These are phyloP conservation scores for Acanthis flammea DNA, from an alignment of 2,797 vertebrate species.

Conservation along the genomic window DNA sequence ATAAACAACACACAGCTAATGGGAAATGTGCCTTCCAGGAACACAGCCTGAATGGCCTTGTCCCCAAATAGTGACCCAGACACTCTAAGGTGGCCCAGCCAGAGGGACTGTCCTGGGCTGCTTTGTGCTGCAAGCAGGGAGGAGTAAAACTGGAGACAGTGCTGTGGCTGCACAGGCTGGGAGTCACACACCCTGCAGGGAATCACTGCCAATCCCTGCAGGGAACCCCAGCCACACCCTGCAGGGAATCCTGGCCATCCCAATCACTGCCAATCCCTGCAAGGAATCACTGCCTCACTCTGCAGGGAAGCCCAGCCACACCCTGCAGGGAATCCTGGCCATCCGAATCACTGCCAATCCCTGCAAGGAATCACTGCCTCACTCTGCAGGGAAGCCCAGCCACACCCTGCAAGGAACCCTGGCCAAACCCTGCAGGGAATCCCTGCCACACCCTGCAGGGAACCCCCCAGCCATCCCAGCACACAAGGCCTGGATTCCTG, in stretches of 20 bases:
- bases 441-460: no score
- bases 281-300: not conserved
- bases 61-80: not conserved
- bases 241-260: no score
- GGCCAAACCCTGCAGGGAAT: not conserved
- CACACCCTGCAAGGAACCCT: no score
- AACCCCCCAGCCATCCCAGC: not conserved
- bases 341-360: no score
- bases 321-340: no score
- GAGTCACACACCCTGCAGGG: not conserved
- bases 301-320: not conserved
- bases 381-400: no score
- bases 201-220: no score
- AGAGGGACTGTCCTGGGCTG: not conserved
- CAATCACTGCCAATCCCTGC: no score
- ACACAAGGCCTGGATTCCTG: not conserved
- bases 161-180: not conserved
- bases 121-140: not conserved
- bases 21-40: not conserved
- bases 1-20: rapidly evolving
- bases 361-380: no score
- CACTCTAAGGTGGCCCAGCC: not conserved
- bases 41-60: not conserved
- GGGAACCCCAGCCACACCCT: no score
- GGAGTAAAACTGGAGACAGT: not conserved